These are phyloP conservation scores for Castor canadensis DNA, from an alignment of 2,113 vertebrate genomes.

Conservation along the genomic window DNA sequence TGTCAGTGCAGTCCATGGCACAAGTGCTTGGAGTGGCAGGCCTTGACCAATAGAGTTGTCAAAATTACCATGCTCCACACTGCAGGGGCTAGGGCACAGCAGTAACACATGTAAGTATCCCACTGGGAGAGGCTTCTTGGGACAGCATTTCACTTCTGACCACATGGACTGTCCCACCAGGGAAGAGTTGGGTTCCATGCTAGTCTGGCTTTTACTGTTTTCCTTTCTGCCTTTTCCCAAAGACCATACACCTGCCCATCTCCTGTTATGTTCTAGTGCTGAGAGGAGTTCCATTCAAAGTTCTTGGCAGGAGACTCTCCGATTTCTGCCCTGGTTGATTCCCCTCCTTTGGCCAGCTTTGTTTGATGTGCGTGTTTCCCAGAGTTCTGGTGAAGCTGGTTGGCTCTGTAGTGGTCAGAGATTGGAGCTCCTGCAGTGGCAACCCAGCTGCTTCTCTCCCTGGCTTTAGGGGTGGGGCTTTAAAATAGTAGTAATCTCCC, in stretches of 20 bases:
- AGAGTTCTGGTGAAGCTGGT: slow-evolving; percentile 24
- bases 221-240: slow-evolving; percentile 18
- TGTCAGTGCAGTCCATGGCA: neutral
- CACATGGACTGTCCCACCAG: neutral
- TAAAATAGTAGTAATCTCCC: slow-evolving; percentile 64
- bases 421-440: neutral
- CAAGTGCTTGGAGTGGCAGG: neutral
- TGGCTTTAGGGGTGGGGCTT: slow-evolving; percentile 36
- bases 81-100: neutral
- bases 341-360: neutral
- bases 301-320: slow-evolving; percentile 61
- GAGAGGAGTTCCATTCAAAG: slow-evolving; percentile 18
- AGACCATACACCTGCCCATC: slow-evolving; percentile 31
- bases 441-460: neutral
- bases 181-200: neutral
- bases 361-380: neutral
- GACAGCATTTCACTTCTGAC: neutral
- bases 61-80: neutral
- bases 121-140: neutral
- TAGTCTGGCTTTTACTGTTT: neutral
- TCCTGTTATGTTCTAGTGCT: slow-evolving; percentile 10
- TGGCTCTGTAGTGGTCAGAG: slow-evolving; percentile 23
- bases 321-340: neutral
- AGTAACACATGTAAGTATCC: neutral
- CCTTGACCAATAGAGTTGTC: neutral